phyloP scores from a whole-genome alignment of 2,888 invertebrate genomes.

The Pollenia amentaria region DNA sequence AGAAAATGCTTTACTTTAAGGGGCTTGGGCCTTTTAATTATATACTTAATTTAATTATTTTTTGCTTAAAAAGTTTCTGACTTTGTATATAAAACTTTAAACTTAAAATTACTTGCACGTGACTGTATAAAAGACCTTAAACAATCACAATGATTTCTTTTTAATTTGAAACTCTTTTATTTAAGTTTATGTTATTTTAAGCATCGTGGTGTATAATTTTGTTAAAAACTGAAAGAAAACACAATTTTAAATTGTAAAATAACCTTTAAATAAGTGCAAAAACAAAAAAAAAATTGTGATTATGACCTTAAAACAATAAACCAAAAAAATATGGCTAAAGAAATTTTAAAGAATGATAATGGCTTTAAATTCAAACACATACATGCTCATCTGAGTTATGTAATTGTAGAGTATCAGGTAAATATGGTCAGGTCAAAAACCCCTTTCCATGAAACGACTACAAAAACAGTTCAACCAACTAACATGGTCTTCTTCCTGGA shows the following conservation, averaged over 20 bases:
- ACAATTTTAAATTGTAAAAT: conserved; percentile 16
- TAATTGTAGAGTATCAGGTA: conserved; percentile 69
- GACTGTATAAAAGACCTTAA: background rate
- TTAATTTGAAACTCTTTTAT: background rate
- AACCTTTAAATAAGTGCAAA: conserved; percentile 18
- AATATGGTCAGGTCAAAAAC: conserved; percentile 73
- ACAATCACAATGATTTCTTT: background rate
- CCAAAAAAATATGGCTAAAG: conserved; percentile 8
- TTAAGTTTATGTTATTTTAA: background rate
- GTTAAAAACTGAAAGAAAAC: conserved; percentile 22
- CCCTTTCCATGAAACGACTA: conserved; percentile 33
- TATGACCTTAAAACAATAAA: conserved; percentile 26
- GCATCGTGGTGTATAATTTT: conserved; percentile 28
- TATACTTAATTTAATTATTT: too few species aligned
- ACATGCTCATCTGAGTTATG: conserved; percentile 49
- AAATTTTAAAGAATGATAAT: conserved; percentile 12
- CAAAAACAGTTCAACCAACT: conserved; percentile 6
- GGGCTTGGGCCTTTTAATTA: too few species aligned
- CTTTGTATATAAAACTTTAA: background rate
- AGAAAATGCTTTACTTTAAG: too few species aligned
- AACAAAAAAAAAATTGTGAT: background rate
- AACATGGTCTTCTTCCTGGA: conserved; percentile 30
- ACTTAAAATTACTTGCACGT: conserved; percentile 21
- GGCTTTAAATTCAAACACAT: background rate
- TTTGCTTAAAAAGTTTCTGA: too few species aligned